A percentile compares a stretch with the other conserved stretches of the same genome.
Conservation (phyloP, 2,113 vertebrate genomes). For the Mionectes macconnelli region DNA sequence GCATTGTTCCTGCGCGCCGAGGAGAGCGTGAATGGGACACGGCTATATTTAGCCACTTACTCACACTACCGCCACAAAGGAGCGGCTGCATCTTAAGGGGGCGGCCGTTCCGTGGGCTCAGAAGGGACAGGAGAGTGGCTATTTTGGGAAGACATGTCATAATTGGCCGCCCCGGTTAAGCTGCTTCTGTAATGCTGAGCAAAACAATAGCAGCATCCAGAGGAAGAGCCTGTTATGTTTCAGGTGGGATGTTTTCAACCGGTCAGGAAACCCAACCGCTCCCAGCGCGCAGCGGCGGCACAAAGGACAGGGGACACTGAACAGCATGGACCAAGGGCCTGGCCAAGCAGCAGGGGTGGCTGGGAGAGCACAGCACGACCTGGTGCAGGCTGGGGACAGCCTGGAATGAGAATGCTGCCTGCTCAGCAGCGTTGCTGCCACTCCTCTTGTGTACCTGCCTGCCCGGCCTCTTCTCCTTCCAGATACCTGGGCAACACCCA, state of each 20-base stretch:
- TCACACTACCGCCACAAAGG: conserved; percentile 73
- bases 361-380: background rate
- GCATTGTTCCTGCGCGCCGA: conserved; percentile 74
- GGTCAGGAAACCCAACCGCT: conserved; percentile 77
- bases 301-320: conserved; percentile 72
- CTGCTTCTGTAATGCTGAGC: conserved; percentile 72
- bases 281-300: conserved; percentile 68
- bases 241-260: conserved; percentile 82
- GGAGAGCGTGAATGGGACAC: conserved; percentile 67
- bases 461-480: background rate
- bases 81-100: conserved; percentile 76
- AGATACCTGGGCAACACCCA: background rate
- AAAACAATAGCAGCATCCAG: conserved; percentile 79
- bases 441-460: background rate
- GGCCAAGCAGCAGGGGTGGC: conserved; percentile 48
- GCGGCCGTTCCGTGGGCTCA: conserved; percentile 70
- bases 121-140: conserved; percentile 72
- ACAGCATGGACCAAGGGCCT: conserved; percentile 51
- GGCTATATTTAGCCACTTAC: conserved; percentile 77
- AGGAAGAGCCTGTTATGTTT: conserved; percentile 82
- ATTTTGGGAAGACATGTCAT: conserved; percentile 79
- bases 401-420: background rate
- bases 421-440: background rate
- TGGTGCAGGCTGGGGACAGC: background rate
- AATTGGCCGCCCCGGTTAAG: conserved; percentile 73